phyloP scores from a whole-genome alignment of 2,888 invertebrate species.

The Arrhopalites spinosus region DNA sequence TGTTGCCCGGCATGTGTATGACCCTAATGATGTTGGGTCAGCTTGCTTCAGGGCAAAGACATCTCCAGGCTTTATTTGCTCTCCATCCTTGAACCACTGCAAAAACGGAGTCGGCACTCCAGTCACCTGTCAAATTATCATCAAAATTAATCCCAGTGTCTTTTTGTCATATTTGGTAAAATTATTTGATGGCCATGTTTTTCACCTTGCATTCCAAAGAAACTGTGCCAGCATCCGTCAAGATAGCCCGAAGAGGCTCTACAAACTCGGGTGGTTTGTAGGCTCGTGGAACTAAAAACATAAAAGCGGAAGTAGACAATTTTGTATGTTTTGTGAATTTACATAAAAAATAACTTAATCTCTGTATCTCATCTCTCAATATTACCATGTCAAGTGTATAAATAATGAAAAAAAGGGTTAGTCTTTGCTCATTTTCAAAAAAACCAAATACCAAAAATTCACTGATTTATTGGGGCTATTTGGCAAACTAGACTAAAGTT shows the following conservation, averaged over 20 bases:
- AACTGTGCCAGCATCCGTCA: slow-evolving; percentile 86
- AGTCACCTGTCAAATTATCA: slow-evolving; percentile 64
- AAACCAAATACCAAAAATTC: background rate
- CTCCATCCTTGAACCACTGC: slow-evolving; percentile 80
- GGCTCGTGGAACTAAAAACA: slow-evolving; percentile 74
- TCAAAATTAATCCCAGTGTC: background rate
- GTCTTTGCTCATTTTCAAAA: background rate
- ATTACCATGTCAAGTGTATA: background rate
- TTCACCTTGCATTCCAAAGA: slow-evolving; percentile 82
- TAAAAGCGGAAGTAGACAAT: background rate
- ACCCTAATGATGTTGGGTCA: slow-evolving; percentile 81
- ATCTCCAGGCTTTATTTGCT: slow-evolving; percentile 86
- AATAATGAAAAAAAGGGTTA: background rate
- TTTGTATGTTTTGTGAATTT: too few relatives aligned
- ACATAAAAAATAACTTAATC: too few relatives aligned
- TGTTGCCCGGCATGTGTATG: slow-evolving; percentile 83
- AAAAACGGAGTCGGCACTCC: slow-evolving; percentile 84
- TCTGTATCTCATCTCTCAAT: too few relatives aligned
- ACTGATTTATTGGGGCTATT: background rate
- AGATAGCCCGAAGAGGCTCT: slow-evolving; percentile 78
- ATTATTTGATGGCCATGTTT: background rate
- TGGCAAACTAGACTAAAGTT: slow-evolving; percentile 13
- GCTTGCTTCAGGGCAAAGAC: slow-evolving; percentile 84
- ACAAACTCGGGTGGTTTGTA: slow-evolving; percentile 87
- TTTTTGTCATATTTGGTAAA: background rate